A percentile compares a stretch with the other conserved stretches of the same genome.
phyloP scores from a whole-genome alignment of 2,113 vertebrate species.

The Atherinomorus stipes region DNA sequence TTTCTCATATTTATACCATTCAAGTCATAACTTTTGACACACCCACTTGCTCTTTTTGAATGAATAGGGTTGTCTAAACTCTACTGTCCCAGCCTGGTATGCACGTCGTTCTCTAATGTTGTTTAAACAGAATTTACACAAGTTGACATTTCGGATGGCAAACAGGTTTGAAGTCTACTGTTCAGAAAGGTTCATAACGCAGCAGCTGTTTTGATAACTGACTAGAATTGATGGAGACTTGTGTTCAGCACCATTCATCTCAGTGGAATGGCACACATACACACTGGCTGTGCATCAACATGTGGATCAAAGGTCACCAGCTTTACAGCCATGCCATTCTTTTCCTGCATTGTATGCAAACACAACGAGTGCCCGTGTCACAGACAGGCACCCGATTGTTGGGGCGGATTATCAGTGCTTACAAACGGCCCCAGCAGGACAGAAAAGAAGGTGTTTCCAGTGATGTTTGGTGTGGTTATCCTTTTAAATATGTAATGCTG shows the following conservation, averaged over 20 bases:
- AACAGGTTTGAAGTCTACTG: conserved; percentile 2
- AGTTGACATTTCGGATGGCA: background rate
- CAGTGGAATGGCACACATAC: conserved; percentile 11
- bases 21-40: too few relatives aligned
- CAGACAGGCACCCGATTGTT: conserved; percentile 69
- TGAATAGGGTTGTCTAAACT: too few relatives aligned
- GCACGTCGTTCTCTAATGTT: background rate
- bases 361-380: conserved; percentile 56
- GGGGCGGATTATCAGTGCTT: conserved; percentile 58
- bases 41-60: too few relatives aligned
- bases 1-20: too few relatives aligned
- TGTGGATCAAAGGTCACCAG: conserved; percentile 73
- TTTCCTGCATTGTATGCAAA: conserved; percentile 77
- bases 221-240: conserved; percentile 21
- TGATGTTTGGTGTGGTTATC: too few relatives aligned
- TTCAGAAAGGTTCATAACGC: background rate
- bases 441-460: conserved; percentile 40
- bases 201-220: conserved; percentile 23
- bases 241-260: conserved; percentile 28
- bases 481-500: too few relatives aligned
- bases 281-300: conserved; percentile 35
- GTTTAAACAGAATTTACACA: background rate
- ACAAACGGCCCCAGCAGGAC: conserved; percentile 45
- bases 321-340: conserved; percentile 69
- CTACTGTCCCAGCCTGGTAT: too few relatives aligned